A percentile compares a stretch with the other conserved stretches of the same genome.
These are phyloP conservation scores for Meteorus cinctellus DNA, from an alignment of 2,888 invertebrate genomes.

Conservation along the genomic window DNA sequence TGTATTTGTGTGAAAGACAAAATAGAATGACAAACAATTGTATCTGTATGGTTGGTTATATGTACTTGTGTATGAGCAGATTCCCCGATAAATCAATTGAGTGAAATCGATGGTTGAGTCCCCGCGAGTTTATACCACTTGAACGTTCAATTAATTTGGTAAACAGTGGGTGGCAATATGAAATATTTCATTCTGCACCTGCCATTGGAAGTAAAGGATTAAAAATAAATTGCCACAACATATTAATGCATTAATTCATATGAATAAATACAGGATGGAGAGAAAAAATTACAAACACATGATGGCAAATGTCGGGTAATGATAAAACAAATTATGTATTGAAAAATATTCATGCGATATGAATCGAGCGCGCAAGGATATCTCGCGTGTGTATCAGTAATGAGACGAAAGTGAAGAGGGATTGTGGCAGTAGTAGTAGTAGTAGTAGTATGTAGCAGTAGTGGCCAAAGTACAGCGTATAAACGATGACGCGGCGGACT, in stretches of 20 bases:
- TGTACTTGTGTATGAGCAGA: background rate
- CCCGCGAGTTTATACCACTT: conserved; percentile 5
- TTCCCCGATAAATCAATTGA: background rate
- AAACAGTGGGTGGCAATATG: conserved; percentile 6
- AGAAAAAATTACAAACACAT: background rate
- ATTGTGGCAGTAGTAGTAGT: background rate
- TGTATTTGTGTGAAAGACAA: background rate
- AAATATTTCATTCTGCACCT: conserved; percentile 8
- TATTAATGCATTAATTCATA: conserved; percentile 10
- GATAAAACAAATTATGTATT: conserved; percentile 16
- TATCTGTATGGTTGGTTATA: background rate
- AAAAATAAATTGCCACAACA: background rate
- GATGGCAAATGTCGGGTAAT: background rate
- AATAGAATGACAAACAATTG: background rate
- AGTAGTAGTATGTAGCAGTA: background rate
- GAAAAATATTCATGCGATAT: conserved; percentile 14
- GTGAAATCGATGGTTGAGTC: background rate
- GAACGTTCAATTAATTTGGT: background rate
- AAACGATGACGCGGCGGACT: conserved; percentile 47
- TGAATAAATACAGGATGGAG: background rate
- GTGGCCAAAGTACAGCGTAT: conserved; percentile 23
- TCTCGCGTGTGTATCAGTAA: conserved; percentile 24
- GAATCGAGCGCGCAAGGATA: background rate
- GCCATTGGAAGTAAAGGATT: background rate
- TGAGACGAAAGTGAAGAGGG: conserved; percentile 42